Evolutionary conservation across 1,140 invertebrate genomes (phyloP).

Genomic region (Trypoxylus dichotomus): DNA sequence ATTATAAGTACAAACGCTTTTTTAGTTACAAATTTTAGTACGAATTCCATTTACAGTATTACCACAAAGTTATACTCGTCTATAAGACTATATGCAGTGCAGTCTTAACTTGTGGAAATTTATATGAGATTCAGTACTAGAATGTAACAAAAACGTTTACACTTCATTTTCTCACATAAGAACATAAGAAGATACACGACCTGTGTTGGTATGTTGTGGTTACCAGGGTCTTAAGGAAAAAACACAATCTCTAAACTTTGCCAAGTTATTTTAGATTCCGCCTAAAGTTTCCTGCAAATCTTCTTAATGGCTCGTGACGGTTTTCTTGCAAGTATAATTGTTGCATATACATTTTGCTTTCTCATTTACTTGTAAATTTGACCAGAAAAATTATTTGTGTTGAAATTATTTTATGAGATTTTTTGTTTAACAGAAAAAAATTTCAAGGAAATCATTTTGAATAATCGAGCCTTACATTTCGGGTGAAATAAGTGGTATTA

Average conservation of each 20-base stretch:
- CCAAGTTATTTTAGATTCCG: slow-evolving; percentile 21
- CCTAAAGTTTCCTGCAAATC: slow-evolving; percentile 14
- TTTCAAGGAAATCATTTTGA: no score
- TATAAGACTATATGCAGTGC: no score
- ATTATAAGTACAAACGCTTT: no score
- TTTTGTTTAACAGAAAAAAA: background rate
- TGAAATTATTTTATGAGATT: background rate
- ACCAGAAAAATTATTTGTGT: background rate
- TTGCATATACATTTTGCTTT: background rate
- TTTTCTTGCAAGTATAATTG: background rate
- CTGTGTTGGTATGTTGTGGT: slow-evolving; percentile 1
- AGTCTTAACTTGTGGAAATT: no score
- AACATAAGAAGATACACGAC: slow-evolving; percentile 11
- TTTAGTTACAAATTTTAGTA: no score
- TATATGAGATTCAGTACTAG: background rate
- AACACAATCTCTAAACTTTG: slow-evolving; percentile 19
- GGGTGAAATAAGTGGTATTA: no score
- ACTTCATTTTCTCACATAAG: slow-evolving; percentile 7
- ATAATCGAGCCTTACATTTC: no score
- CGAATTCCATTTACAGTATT: no score
- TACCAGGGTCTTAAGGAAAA: background rate
- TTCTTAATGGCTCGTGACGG: slow-evolving; percentile 16
- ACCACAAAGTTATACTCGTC: no score
- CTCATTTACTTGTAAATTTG: slow-evolving; percentile 5
- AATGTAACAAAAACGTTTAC: background rate